phyloP scores from a whole-genome alignment of 2,888 invertebrate species.

The Pollenia angustigena region DNA sequence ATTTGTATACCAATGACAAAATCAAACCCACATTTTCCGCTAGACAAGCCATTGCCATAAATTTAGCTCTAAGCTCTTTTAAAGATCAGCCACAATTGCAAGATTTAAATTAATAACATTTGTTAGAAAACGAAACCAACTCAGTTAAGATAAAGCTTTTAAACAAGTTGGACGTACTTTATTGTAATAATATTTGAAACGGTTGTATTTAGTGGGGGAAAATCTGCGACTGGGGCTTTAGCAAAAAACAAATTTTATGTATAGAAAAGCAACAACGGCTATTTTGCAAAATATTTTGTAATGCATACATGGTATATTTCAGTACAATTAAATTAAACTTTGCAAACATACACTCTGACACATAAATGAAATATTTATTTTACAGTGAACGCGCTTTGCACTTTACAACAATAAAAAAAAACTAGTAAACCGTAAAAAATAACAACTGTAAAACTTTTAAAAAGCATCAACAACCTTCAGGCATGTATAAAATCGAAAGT shows the following conservation, averaged over 20 bases:
- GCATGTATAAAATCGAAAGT: conserved; percentile 69
- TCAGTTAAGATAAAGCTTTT: conserved; percentile 75
- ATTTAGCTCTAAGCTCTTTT: conserved; percentile 27
- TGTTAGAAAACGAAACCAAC: conserved; percentile 47
- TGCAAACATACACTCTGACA: background rate
- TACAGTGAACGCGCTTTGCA: conserved; percentile 22
- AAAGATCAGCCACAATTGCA: conserved; percentile 21
- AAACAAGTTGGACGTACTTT: conserved; percentile 72
- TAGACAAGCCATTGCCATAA: background rate
- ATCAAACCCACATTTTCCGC: conserved; percentile 10
- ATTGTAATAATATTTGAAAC: conserved; percentile 22
- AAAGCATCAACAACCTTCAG: conserved; percentile 59
- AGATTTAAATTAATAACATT: conserved; percentile 29
- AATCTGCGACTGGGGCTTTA: conserved; percentile 2
- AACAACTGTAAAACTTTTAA: conserved; percentile 3
- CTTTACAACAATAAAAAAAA: conserved; percentile 17
- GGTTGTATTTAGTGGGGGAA: conserved; percentile 40
- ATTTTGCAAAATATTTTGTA: conserved; percentile 29
- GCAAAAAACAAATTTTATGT: background rate
- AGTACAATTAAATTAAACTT: conserved; percentile 21
- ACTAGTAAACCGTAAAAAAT: conserved; percentile 48
- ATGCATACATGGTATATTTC: background rate
- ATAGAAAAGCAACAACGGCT: conserved; percentile 34
- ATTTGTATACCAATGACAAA: no score
- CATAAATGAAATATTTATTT: background rate